A percentile compares a stretch with the other conserved stretches of the same genome.
phyloP scores from a whole-genome alignment of 2,888 invertebrate genomes.

The Blera fallax region DNA sequence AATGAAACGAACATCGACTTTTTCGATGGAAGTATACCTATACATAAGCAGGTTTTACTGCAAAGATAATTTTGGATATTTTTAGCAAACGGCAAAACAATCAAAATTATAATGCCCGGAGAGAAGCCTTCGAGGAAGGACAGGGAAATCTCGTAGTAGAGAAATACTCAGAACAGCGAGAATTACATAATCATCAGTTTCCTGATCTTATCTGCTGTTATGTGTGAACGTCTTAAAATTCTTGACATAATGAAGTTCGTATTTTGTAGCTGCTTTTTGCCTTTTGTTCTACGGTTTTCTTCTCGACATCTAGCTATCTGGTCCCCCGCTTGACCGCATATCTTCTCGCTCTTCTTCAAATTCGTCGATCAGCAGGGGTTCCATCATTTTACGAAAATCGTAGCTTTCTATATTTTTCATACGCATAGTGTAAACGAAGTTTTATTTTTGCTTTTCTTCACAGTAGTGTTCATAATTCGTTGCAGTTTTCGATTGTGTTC shows the following conservation, averaged over 20 bases:
- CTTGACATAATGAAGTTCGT: slow-evolving; percentile 28
- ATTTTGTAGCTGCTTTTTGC: slow-evolving; percentile 23
- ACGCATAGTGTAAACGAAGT: slow-evolving; percentile 73
- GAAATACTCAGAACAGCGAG: no score
- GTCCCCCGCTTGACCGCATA: slow-evolving; percentile 32
- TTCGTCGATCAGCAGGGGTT: slow-evolving; percentile 6
- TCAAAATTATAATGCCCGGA: no score
- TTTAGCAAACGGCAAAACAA: no score
- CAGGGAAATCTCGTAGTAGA: no score
- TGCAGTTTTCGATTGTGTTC: slow-evolving; percentile 71
- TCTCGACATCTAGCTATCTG: slow-evolving; percentile 46
- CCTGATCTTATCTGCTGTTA: no score
- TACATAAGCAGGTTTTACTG: no score
- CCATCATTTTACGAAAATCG: slow-evolving; percentile 16
- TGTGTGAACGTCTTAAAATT: no score
- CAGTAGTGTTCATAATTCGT: slow-evolving; percentile 63
- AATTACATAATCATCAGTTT: no score
- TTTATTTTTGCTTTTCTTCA: slow-evolving; percentile 43
- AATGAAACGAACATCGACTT: no score
- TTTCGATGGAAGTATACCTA: no score
- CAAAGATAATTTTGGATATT: no score
- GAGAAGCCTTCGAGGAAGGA: no score
- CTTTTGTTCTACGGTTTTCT: slow-evolving; percentile 49
- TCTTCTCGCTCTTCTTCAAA: slow-evolving; percentile 42
- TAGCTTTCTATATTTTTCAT: slow-evolving; percentile 74